Evolutionary conservation across 1,140 invertebrate species (phyloP), one percentile per base, ranked within the genome.

Genomic region (Neodiprion virginianus): DNA sequence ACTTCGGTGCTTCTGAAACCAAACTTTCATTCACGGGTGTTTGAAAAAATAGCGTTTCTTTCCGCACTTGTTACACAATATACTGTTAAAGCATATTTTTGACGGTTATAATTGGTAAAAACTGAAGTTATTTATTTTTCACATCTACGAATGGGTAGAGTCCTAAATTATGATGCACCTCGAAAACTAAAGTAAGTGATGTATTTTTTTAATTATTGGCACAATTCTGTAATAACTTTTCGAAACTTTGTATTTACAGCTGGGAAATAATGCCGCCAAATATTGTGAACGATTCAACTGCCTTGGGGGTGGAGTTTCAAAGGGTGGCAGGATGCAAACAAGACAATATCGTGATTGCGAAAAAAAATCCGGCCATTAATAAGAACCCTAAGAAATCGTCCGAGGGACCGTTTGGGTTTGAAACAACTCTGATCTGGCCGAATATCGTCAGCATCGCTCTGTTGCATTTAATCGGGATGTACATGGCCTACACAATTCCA

Each of bases 391-490:
- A 76, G 48, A n/a, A 72, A 48, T 21, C 10, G n/a, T 49, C 67
- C 11, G 50, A 70, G n/a, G 40, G 65, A 28, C 69, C 17, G 48
- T 76, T 74, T 21, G 21, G 71, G 49, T 79, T 81, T 61, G 48
- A 86, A 53, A 86, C 87, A 0, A 81, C 85, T 0, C 77, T 89
- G 2, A 87, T 87, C 69, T 89, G 88, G 88, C 78, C 80, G 50
- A 88, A 89, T 81, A 82, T 88, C 67, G 86, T 88, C 50, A 81
- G 81, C 75, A 88, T 89, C 23, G 81, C 76, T 23, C 53, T 86
- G 21, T 75, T 85, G 23, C 87, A 88, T 68, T 66, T 88, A 1
- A 72, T 78, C 11, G 76, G 79, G 4, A 0, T 84, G 0, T 68
- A 82, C 23, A 77, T 78, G 49, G 48, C 87, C 12, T 0, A 79